These are phyloP conservation scores for Sylvilagus bachmani DNA, from an alignment of 2,113 vertebrate genomes.

Conservation along the genomic window DNA sequence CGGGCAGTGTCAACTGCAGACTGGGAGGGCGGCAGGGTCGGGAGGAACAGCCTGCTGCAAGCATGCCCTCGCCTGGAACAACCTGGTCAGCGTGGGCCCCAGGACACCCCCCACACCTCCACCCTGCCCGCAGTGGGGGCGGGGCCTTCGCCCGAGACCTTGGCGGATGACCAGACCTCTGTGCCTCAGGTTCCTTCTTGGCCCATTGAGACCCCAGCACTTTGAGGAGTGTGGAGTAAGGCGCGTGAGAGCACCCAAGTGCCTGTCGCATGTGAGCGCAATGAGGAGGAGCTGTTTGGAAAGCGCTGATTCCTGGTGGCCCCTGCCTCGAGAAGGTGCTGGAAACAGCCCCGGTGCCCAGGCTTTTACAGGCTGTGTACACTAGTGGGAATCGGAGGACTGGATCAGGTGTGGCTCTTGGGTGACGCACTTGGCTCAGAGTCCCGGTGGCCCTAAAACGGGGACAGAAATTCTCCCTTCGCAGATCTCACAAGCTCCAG, in stretches of 20 bases:
- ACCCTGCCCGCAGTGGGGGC: background rate
- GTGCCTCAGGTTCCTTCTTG: background rate
- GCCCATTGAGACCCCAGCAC: background rate
- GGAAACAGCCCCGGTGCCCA: fast-evolving
- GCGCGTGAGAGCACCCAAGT: background rate
- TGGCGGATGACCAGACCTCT: background rate
- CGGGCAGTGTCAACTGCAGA: background rate
- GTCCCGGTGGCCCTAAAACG: background rate
- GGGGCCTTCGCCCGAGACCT: too few species aligned
- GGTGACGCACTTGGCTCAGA: too few species aligned
- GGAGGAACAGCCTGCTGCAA: background rate
- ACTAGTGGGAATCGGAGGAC: background rate
- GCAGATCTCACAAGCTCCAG: background rate
- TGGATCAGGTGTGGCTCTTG: background rate
- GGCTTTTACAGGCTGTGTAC: background rate
- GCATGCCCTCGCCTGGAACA: background rate
- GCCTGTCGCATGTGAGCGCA: fast-evolving
- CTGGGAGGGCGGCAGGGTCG: background rate
- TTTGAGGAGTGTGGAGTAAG: background rate
- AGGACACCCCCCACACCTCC: background rate
- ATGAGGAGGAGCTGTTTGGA: background rate
- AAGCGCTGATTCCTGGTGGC: too few species aligned
- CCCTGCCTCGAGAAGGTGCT: background rate
- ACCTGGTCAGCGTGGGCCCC: fast-evolving
- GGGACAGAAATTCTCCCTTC: background rate